Evolutionary conservation across 1,140 invertebrate species (phyloP), one percentile per base, ranked within the genome.

Genomic region (Oppia nitens): DNA sequence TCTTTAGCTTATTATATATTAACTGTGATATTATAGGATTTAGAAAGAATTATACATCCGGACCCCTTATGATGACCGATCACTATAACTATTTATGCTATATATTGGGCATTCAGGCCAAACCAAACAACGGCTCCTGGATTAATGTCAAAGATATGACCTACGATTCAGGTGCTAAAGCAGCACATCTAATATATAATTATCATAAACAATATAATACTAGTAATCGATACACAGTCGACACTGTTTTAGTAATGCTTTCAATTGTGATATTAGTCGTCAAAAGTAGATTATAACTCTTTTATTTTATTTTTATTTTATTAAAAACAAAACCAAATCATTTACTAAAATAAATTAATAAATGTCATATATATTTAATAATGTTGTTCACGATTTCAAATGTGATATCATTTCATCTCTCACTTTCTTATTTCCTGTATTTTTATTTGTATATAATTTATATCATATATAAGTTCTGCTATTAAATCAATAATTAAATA

Each of bases 81-180:
- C 64, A 62, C 47, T 66, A 66, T 45, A 64, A 64, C 27, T 53
- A 64, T 11, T 53, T 66, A 21, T 64, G 62, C 48, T 47, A 62
- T 40, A 24, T 63, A 4, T 48, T 64, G 12, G 61, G 63, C 23
- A 58, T 66, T n/a, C 23, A 57, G 3, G 59, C 65, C 3, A 28
- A 58, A 21, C 62, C 64, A 11, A 65, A 65, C 26, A 65, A 65
- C 21, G 64, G 64, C 1, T 61, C 64, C 6, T 40, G 55, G 63
- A 29, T 32, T 2, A 25, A 51, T 0, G 58, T 60, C 23, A 17
- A 51, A 51, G 49, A 28, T 11, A 58, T 58, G 57, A 9, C 50
- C 9, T n/a, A 32, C 4, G 55, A 56, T 40, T 40, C 32, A 6
- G 32, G 32, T 40, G 32, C 32, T 9, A 40, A 40, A 40, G 32